Evolutionary conservation across 2,113 vertebrate species (phyloP).

Genomic region (Caloenas nicobarica): DNA sequence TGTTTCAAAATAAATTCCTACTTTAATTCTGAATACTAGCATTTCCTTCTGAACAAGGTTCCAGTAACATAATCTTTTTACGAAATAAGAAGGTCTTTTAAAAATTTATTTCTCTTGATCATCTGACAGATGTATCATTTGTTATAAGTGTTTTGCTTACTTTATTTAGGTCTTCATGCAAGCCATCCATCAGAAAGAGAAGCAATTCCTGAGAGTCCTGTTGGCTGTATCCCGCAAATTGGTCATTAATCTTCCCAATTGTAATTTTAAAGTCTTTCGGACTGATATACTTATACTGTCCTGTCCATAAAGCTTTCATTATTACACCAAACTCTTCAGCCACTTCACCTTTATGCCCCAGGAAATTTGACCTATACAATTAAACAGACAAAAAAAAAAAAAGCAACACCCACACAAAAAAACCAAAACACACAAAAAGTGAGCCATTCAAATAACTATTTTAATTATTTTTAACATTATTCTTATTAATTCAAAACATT

Average conservation of each 20-base stretch:
- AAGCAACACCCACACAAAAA: no score
- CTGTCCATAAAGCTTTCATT: conserved; percentile 95
- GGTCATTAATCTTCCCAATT: conserved; percentile 96
- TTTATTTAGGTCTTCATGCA: conserved; percentile 98
- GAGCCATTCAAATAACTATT: neutral
- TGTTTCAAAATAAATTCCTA: neutral
- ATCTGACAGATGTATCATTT: neutral
- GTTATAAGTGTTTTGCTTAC: conserved; percentile 69
- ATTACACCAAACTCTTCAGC: conserved; percentile 97
- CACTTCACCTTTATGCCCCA: conserved; percentile 97
- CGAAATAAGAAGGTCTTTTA: neutral
- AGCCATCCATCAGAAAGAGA: conserved; percentile 96
- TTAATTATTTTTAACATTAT: neutral
- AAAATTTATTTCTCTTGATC: neutral
- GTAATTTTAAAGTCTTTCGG: conserved; percentile 95
- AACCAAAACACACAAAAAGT: no score
- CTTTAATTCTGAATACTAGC: neutral
- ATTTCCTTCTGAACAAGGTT: neutral
- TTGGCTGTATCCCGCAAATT: conserved; percentile 92
- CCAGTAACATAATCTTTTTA: neutral
- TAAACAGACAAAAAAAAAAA: neutral
- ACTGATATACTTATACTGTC: conserved; percentile 93
- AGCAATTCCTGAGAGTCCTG: conserved; percentile 98
- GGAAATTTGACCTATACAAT: conserved; percentile 85
- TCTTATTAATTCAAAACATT: neutral